Evolutionary conservation across 2,113 vertebrate species (phyloP).

Genomic region (Mus spicilegus): DNA sequence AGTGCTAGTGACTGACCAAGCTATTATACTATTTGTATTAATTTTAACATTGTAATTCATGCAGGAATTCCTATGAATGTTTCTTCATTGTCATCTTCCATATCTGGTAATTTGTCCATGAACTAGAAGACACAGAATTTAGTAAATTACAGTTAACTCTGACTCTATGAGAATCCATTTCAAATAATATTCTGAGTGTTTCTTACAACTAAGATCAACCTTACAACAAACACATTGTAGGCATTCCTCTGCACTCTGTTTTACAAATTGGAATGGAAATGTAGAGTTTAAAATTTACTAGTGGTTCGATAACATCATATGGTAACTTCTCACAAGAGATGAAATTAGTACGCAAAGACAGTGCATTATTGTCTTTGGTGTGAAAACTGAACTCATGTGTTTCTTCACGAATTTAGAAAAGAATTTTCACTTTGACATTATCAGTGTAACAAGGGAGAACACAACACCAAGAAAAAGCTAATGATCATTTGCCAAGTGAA

Average conservation of each 20-base stretch:
- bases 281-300: background rate
- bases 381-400: background rate
- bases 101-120: background rate
- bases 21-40: background rate
- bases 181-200: background rate
- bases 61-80: background rate
- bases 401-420: background rate
- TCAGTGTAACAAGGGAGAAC: rapidly evolving
- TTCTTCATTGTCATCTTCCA: background rate
- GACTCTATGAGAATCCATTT: background rate
- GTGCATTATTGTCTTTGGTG: background rate
- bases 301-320: background rate
- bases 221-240: background rate
- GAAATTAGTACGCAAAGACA: background rate
- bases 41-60: background rate
- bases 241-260: background rate
- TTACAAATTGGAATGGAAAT: background rate
- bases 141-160: background rate
- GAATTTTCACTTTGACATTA: background rate
- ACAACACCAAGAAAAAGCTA: background rate
- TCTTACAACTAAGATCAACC: background rate
- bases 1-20: background rate
- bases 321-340: background rate
- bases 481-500: background rate
- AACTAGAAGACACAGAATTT: background rate